Evolutionary conservation across 1,140 invertebrate genomes (phyloP), one percentile per base, ranked within the genome.

Genomic region (Ooceraea biroi): DNA sequence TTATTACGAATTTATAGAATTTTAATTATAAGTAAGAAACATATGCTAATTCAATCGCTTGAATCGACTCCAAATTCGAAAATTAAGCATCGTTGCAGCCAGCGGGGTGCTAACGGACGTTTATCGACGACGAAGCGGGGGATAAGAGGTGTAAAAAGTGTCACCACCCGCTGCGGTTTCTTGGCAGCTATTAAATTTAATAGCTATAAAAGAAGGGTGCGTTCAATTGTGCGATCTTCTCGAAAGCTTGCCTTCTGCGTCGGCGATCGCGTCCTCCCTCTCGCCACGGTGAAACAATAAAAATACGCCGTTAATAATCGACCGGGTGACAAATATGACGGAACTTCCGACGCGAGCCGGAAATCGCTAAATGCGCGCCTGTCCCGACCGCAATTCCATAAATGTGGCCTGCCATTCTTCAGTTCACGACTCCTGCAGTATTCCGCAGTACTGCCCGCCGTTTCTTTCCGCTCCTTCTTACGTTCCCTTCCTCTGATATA

Each of bases 111-210:
- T 10, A 55, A 8, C 52, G 10, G 52, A 19, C 52, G n/a, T 55
- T 55, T 55, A 55, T 55, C 52, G 52, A 19, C 19, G 52, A 55
- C 52, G 52, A 19, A n/a, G n/a, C n/a, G n/a, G n/a, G n/a, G n/a
- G n/a, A n/a, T n/a, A 14, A n/a, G 50, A n/a, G 52, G 52, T 10
- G 19, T 55, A 55, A 55, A 55, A 55, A 55, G 52, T 19, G 52
- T 19, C 52, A 55, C 19, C 52, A 55, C n/a, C 52, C n/a, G 52
- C n/a, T 22, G 52, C 36, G 36, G 7, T 77, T 27, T 77, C 44
- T n/a, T 50, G 36, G 36, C 36, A 58, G 80, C 84, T 90, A 88
- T 90, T 90, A 90, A 90, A 90, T 90, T 88, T 90, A 90, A 90
- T 88, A 88, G 86, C 82, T 25, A 22, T 36, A 19, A 61, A 84